A percentile compares a stretch with the other conserved stretches of the same genome.
Conservation (phyloP, 2,888 invertebrate genomes). For the Aphodius granarius region DNA sequence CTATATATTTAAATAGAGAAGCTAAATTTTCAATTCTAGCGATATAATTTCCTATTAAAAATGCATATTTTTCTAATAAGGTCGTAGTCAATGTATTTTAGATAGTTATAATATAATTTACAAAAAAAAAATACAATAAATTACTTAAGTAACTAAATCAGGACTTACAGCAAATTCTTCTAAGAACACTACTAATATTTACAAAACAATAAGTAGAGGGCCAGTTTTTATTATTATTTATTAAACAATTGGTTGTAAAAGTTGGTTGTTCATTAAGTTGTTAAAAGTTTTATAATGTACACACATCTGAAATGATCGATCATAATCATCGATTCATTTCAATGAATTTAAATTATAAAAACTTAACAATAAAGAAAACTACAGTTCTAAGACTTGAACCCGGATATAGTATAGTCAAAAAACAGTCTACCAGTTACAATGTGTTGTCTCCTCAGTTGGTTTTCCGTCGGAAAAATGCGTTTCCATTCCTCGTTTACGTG, state of each 20-base stretch:
- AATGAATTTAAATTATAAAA: background rate
- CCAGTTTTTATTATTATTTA: no score
- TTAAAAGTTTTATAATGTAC: no score
- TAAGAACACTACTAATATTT: no score
- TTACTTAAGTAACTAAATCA: background rate
- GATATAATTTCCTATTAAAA: background rate
- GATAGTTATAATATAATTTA: background rate
- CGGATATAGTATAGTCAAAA: background rate
- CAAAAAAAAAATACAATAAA: background rate
- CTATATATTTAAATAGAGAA: background rate
- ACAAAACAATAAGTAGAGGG: no score
- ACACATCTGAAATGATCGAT: no score
- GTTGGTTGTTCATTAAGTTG: no score
- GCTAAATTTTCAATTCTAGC: background rate
- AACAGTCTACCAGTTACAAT: background rate
- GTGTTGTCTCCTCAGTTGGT: no score
- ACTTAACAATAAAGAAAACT: background rate
- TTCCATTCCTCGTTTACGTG: constrained; percentile 16
- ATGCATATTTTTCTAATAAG: background rate
- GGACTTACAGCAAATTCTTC: background rate
- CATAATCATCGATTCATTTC: no score
- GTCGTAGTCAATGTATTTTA: background rate
- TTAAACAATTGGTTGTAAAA: no score
- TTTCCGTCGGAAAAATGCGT: no score
- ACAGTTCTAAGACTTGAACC: background rate